These are phyloP conservation scores for Urocolius indicus DNA, from an alignment of 2,113 vertebrate genomes.

Conservation along the genomic window DNA sequence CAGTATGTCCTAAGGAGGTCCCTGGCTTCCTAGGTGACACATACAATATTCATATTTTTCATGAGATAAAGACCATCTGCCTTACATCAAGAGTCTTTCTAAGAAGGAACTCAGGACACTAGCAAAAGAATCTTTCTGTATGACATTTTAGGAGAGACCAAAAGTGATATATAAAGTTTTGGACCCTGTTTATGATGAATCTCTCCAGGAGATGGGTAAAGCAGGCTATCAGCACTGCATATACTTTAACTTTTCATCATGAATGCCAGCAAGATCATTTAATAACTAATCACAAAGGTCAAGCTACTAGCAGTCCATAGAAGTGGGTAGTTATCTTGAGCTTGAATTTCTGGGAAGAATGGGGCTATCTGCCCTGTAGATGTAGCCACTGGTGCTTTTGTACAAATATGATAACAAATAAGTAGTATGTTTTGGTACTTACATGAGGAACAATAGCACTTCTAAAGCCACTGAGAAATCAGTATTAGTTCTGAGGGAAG, in stretches of 20 bases:
- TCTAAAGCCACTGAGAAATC: background rate
- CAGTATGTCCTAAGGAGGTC: background rate
- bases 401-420: background rate
- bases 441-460: background rate
- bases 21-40: background rate
- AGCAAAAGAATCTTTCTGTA: background rate
- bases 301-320: background rate
- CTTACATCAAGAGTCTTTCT: background rate
- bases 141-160: background rate
- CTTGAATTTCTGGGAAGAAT: background rate
- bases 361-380: background rate
- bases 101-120: background rate
- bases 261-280: background rate
- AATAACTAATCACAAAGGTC: background rate
- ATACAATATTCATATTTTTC: background rate
- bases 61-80: background rate
- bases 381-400: background rate
- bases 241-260: background rate
- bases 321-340: background rate
- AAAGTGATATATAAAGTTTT: background rate
- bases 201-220: background rate
- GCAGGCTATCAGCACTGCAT: background rate
- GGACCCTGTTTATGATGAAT: background rate
- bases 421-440: background rate
- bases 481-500: background rate